Conservation (phyloP, 2,797 vertebrate species). For the Acanthurus leucopareius region DNA sequence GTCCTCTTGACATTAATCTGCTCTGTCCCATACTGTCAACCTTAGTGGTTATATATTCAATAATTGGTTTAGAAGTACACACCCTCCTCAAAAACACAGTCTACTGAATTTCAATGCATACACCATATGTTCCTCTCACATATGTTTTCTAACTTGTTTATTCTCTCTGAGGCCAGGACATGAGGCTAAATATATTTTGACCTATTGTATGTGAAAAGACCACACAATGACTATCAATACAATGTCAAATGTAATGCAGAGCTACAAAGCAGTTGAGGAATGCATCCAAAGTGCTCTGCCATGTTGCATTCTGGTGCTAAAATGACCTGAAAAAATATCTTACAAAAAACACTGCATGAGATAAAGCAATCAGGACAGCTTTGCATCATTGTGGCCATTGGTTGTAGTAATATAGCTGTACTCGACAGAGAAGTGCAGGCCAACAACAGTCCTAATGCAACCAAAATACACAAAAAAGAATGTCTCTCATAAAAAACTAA, state of each 20-base stretch:
- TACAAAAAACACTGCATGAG: constrained; percentile 63
- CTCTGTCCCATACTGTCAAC: constrained; percentile 65
- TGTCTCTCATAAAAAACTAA: constrained; percentile 72
- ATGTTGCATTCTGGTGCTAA: constrained; percentile 77
- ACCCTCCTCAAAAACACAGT: constrained; percentile 59
- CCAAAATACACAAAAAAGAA: constrained; percentile 60
- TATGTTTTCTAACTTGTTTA: constrained; percentile 45
- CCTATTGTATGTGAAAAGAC: constrained; percentile 58
- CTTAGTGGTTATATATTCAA: constrained; percentile 68
- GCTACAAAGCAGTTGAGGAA: constrained; percentile 78
- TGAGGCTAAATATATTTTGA: constrained; percentile 54
- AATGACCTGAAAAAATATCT: constrained; percentile 66
- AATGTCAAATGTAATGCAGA: constrained; percentile 79
- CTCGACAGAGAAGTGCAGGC: constrained; percentile 46
- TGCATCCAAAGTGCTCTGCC: constrained; percentile 65
- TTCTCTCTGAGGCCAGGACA: constrained; percentile 32
- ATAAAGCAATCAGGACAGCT: constrained; percentile 48
- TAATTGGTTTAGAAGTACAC: constrained; percentile 71
- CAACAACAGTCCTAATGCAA: constrained; percentile 52
- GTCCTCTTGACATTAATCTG: constrained; percentile 64
- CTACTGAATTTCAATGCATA: constrained; percentile 28
- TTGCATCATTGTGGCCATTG: constrained; percentile 55
- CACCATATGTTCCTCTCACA: constrained; percentile 47
- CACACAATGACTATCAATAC: constrained; percentile 70
- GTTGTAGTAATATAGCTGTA: constrained; percentile 44